Evolutionary conservation across 1,140 invertebrate species (phyloP).

Genomic region (Helicoverpa armigera): DNA sequence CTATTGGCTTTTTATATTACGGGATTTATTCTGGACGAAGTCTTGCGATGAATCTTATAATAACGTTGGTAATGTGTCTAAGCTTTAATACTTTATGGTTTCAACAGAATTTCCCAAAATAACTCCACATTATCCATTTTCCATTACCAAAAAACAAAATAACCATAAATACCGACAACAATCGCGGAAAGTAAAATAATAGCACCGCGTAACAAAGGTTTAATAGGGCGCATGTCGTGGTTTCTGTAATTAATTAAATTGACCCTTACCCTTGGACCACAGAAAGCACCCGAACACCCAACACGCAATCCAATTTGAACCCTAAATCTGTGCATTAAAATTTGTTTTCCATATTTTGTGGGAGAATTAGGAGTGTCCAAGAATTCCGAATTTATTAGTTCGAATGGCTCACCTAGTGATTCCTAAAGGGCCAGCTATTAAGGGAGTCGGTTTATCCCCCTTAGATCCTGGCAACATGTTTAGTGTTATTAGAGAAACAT

Average conservation of each 20-base stretch:
- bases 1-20: no score
- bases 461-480: slow-evolving; percentile 50
- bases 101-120: not conserved
- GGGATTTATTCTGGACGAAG: no score
- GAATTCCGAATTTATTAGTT: slow-evolving; percentile 63
- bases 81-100: no score
- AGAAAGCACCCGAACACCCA: slow-evolving; percentile 54
- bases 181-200: slow-evolving; percentile 62
- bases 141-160: slow-evolving; percentile 41
- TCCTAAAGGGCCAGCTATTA: slow-evolving; percentile 61
- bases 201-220: slow-evolving; percentile 63
- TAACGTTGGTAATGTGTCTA: no score
- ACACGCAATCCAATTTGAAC: slow-evolving; percentile 53
- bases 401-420: slow-evolving; percentile 61
- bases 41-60: no score
- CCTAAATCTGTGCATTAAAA: slow-evolving; percentile 48
- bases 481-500: slow-evolving; percentile 54
- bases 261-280: slow-evolving; percentile 63
- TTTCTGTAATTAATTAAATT: slow-evolving; percentile 73
- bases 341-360: slow-evolving; percentile 41
- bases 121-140: not conserved
- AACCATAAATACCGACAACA: slow-evolving; percentile 55
- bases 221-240: slow-evolving; percentile 69
- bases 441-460: slow-evolving; percentile 60
- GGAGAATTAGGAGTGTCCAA: slow-evolving; percentile 55